A percentile compares a stretch with the other conserved stretches of the same genome.
Conservation (phyloP, 1,140 invertebrate species). For the Hycleus cichorii region DNA sequence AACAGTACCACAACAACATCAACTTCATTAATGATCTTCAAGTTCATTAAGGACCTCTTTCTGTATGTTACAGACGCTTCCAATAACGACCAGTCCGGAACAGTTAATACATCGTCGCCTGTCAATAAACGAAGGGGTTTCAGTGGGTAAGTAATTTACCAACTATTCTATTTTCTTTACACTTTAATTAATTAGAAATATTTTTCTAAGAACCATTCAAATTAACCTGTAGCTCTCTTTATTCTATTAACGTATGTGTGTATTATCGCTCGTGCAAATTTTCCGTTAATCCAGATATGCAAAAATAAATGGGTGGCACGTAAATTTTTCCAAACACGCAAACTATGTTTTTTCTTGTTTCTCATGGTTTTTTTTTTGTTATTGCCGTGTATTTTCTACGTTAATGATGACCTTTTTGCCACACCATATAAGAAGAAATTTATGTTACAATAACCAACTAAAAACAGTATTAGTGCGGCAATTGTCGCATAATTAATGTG, state of each 20-base stretch:
- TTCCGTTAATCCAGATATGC: constrained; percentile 8
- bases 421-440: constrained; percentile 4
- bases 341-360: background rate
- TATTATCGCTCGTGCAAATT: constrained; percentile 14
- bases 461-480: background rate
- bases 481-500: background rate
- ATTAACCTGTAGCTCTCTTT: constrained; percentile 16
- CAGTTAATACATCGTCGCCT: constrained; percentile 56
- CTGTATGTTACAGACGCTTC: constrained; percentile 46
- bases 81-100: constrained; percentile 47
- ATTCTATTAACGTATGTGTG: constrained; percentile 2
- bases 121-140: constrained; percentile 75
- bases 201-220: background rate
- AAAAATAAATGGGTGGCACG: constrained; percentile 13
- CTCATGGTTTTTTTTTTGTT: background rate
- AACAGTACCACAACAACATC: no score
- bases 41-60: background rate
- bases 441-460: background rate
- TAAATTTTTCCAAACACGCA: constrained; percentile 10
- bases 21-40: no score
- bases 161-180: background rate
- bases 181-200: background rate
- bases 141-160: constrained; percentile 58
- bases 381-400: no score
- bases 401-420: constrained; percentile 23